Conservation (phyloP, 1,140 invertebrate species). For the Magallana ariakensis region DNA sequence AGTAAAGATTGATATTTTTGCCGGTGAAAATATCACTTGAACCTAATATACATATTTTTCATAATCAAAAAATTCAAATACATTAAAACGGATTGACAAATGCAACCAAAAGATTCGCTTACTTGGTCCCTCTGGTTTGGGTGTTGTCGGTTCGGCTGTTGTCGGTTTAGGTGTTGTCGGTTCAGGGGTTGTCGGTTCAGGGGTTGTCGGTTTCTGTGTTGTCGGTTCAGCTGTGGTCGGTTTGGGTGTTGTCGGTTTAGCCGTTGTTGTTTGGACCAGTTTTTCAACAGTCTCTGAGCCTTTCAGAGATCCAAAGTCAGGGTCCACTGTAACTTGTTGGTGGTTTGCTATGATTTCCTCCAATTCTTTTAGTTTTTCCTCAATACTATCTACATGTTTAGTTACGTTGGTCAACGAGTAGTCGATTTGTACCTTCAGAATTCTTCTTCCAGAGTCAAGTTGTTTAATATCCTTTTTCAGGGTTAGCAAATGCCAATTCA, state of each 20-base stretch:
- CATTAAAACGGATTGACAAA: too few relatives aligned
- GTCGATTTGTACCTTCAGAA: neutral
- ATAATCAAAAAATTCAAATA: too few relatives aligned
- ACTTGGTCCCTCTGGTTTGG: neutral
- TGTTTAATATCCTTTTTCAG: slow-evolving; percentile 18
- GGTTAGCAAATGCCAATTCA: neutral
- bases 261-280: neutral
- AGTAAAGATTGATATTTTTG: too few relatives aligned
- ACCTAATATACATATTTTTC: too few relatives aligned
- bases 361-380: slow-evolving; percentile 14
- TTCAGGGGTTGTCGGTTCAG: neutral
- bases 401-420: neutral
- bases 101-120: neutral
- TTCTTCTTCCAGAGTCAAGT: slow-evolving; percentile 6
- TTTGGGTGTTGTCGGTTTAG: neutral
- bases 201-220: neutral
- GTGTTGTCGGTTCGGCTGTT: neutral
- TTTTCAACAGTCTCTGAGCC: slow-evolving; percentile 2
- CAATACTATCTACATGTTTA: neutral
- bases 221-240: neutral
- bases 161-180: neutral
- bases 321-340: neutral
- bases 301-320: neutral
- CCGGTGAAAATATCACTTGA: too few relatives aligned
- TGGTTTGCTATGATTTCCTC: slow-evolving; percentile 1